phyloP scores from a whole-genome alignment of 2,797 vertebrate genomes.

The Momotus momota region DNA sequence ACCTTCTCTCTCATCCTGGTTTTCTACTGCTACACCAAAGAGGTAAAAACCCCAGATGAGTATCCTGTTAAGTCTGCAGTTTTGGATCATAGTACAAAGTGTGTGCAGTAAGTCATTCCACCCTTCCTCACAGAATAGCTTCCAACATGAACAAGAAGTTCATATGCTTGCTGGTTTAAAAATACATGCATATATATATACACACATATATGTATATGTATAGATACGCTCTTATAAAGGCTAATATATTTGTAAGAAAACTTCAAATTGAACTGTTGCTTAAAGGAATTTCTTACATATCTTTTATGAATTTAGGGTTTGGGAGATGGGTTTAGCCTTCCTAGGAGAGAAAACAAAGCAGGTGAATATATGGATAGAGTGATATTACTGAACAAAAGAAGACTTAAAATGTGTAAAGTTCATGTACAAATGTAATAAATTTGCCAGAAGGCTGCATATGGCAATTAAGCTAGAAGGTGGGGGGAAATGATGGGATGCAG shows the following conservation, averaged over 20 bases:
- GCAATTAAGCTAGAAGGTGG: background rate
- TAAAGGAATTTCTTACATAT: background rate
- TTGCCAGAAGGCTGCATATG: background rate
- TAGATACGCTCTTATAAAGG: background rate
- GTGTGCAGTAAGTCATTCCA: background rate
- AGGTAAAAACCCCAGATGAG: background rate
- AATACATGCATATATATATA: background rate
- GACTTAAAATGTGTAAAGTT: background rate
- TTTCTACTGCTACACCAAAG: background rate
- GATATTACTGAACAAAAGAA: background rate
- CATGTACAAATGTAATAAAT: background rate
- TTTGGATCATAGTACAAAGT: background rate
- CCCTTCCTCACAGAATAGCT: background rate
- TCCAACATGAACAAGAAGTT: background rate
- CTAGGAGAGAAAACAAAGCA: background rate
- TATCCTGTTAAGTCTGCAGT: background rate
- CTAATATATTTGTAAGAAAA: background rate
- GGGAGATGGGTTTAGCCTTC: background rate
- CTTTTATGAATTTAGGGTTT: background rate
- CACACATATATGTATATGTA: background rate
- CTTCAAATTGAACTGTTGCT: background rate
- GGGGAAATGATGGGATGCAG: background rate
- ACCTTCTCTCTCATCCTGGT: background rate
- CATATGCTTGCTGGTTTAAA: background rate
- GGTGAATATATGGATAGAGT: background rate